phyloP scores from a whole-genome alignment of 2,888 invertebrate species.

The Drosophila austrosaltans region DNA sequence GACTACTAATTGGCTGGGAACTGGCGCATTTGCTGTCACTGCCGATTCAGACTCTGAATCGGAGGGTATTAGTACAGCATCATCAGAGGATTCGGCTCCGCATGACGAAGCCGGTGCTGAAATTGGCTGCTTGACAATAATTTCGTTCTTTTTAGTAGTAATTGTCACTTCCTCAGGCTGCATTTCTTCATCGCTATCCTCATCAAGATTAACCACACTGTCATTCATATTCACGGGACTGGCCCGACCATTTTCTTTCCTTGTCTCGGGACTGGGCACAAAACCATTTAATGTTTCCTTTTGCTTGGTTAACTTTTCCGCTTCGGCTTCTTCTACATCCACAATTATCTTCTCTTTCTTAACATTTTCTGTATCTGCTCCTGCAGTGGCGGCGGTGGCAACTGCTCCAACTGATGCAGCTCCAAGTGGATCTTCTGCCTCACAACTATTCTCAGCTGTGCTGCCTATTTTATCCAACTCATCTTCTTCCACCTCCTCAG shows the following conservation, averaged over 20 bases:
- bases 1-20: conserved; percentile 18
- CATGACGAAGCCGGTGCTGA: conserved; percentile 38
- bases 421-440: conserved; percentile 71
- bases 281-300: conserved; percentile 61
- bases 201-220: conserved; percentile 76
- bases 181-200: conserved; percentile 72
- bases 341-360: conserved; percentile 32
- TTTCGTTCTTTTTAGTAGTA: conserved; percentile 38
- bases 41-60: conserved; percentile 76
- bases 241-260: conserved; percentile 68
- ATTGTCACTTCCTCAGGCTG: conserved; percentile 59
- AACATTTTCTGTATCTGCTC: conserved; percentile 13
- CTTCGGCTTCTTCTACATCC: conserved; percentile 32
- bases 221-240: conserved; percentile 44
- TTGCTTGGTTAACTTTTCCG: conserved; percentile 24
- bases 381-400: background rate
- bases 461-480: conserved; percentile 71
- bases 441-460: conserved; percentile 71
- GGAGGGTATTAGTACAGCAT: conserved; percentile 82
- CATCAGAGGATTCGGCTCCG: conserved; percentile 76
- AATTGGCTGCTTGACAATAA: conserved; percentile 11
- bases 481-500: conserved; percentile 62
- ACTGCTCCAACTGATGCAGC: conserved; percentile 42
- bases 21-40: conserved; percentile 37
- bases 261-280: conserved; percentile 45